Base-by-base conservation (phyloP, 1,140 invertebrate genomes). In the Brachionus rotundiformis region DNA sequence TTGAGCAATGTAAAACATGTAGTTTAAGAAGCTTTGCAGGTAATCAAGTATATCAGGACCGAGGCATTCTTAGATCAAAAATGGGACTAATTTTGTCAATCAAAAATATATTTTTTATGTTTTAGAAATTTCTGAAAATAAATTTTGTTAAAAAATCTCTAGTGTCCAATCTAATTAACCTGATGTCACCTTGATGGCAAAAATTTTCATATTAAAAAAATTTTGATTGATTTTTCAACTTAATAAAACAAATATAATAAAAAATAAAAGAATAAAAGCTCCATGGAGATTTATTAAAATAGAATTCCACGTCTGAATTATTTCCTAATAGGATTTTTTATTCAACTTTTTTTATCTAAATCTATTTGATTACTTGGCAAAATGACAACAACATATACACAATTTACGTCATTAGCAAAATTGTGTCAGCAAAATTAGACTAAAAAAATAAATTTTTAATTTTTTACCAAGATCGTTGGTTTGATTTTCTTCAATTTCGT, bases 291-390 rank as follows among this genome's bases (percentile, higher is more conserved):
- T 25, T 49, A 23, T 23, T 23, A 19, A 8, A 54, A 19, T n/a
- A n/a, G 23, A 19, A 54, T 19, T 54, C 47, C 19, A 54, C 23
- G 47, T 54, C 47, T n/a, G n/a, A n/a, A n/a, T n/a, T n/a, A 25
- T 19, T 54, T 54, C 3, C n/a, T 6, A 54, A 54, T 16, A 25
- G 6, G 47, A 54, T 19, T 54, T n/a, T n/a, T 16, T 19, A 54
- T 54, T 54, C 10, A 54, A 54, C 47, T 54, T 54, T n/a, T n/a
- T n/a, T 54, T 54, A 54, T 54, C 47, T 54, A 41, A 41, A 41
- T 41, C 39, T 54, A 54, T 19, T 54, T 19, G 47, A 54, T 54
- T 54, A 54, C 6, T 49, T 49, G 19, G 8, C 8, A 54, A 54
- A 54, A 54, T 54, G 47, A 54, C 47, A 54, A 54, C 7, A 7